These are phyloP conservation scores for Luffia ferchaultella DNA, from an alignment of 2,888 invertebrate species.

Conservation along the genomic window DNA sequence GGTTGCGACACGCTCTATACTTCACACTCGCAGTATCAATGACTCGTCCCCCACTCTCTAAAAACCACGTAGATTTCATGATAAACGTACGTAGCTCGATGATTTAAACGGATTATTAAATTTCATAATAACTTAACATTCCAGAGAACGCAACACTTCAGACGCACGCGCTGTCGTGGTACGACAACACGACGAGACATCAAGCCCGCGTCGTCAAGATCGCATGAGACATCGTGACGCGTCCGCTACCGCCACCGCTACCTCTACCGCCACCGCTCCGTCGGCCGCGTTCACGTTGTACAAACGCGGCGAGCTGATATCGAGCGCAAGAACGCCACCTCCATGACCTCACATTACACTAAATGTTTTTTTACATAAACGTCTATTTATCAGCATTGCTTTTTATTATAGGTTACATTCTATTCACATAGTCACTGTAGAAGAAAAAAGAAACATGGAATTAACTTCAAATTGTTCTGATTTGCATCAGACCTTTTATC, in stretches of 20 bases:
- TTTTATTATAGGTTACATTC: no score
- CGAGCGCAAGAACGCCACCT: conserved; percentile 70
- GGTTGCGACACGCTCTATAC: no score
- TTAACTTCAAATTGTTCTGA: no score
- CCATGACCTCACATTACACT: conserved; percentile 39
- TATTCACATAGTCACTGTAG: no score
- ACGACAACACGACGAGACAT: conserved; percentile 54
- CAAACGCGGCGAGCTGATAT: conserved; percentile 83
- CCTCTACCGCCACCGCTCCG: conserved; percentile 15
- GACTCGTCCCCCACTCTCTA: no score
- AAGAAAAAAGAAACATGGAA: no score
- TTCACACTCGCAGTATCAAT: no score
- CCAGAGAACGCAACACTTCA: conserved; percentile 59
- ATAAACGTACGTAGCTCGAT: no score
- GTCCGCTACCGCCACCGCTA: conserved; percentile 12
- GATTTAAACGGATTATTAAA: no score
- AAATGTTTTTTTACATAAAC: conserved; percentile 55
- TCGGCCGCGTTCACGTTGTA: conserved; percentile 62
- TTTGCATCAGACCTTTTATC: no score
- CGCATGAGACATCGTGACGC: conserved; percentile 42
- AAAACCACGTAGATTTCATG: no score
- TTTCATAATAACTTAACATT: no score
- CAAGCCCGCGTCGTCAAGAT: conserved; percentile 59
- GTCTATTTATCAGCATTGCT: conserved; percentile 42
- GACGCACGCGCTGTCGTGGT: conserved; percentile 46